phyloP scores from a whole-genome alignment of 1,140 invertebrate genomes.

The Drosophila micromelanica region DNA sequence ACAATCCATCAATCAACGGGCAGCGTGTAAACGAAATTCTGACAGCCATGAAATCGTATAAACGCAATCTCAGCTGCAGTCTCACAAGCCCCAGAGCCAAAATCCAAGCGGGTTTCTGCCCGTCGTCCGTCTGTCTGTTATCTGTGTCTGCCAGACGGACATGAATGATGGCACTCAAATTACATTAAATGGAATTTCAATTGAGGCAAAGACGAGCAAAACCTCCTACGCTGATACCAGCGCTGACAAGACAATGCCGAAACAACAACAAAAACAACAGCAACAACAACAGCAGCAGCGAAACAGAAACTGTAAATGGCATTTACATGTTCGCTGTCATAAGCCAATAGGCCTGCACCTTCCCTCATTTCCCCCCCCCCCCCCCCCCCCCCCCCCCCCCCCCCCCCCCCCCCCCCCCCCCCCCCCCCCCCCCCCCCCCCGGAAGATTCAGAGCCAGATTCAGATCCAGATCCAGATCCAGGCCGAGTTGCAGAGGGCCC shows the following conservation, averaged over 20 bases:
- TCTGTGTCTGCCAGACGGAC: constrained; percentile 18
- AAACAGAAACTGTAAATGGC: constrained; percentile 71
- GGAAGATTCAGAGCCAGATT: too few species aligned
- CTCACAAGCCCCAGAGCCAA: constrained; percentile 46
- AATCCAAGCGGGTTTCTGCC: constrained; percentile 21
- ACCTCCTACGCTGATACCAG: constrained; percentile 23
- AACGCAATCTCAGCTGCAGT: constrained; percentile 62
- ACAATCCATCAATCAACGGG: constrained; percentile 67
- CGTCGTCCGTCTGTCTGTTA: constrained; percentile 17
- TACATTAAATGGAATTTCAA: constrained; percentile 81
- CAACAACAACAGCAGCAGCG: not conserved
- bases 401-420: too few species aligned
- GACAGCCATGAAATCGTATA: constrained; percentile 78
- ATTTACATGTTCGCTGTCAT: constrained; percentile 80
- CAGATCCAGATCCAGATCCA: not conserved
- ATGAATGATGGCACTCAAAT: constrained; percentile 81
- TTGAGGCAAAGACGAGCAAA: constrained; percentile 61
- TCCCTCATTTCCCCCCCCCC: not conserved
- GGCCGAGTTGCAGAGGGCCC: not conserved
- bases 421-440: too few species aligned
- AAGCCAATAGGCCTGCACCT: constrained; percentile 46
- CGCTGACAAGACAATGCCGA: constrained; percentile 68
- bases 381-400: too few species aligned
- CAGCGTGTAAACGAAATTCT: constrained; percentile 61
- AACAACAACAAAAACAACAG: constrained; percentile 41